A percentile compares a stretch with the other conserved stretches of the same genome.
These are phyloP conservation scores for Copidosoma aretas DNA, from an alignment of 2,888 invertebrate species.

Conservation along the genomic window DNA sequence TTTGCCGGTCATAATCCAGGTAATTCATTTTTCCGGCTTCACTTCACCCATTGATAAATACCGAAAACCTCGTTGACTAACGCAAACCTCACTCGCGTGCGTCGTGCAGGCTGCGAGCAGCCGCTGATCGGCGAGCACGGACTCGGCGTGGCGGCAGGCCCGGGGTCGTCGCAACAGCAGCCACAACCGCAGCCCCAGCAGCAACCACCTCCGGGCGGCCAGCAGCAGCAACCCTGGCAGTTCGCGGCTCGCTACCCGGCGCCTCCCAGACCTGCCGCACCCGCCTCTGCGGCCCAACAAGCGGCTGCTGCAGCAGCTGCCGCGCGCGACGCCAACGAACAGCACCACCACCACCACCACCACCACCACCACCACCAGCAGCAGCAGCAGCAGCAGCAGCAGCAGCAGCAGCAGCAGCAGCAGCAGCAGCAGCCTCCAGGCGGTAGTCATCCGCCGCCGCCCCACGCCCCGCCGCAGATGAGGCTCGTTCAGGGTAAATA, in stretches of 20 bases:
- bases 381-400: conserved; percentile 49
- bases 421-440: conserved; percentile 49
- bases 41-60: background rate
- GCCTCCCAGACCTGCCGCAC: conserved; percentile 34
- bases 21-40: conserved; percentile 35
- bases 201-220: conserved; percentile 51
- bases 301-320: conserved; percentile 50
- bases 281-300: background rate
- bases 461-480: conserved; percentile 54
- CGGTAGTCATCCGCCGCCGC: conserved; percentile 47
- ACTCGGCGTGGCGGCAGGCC: conserved; percentile 19
- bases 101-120: conserved; percentile 49
- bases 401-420: conserved; percentile 34
- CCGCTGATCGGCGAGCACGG: conserved; percentile 51
- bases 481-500: conserved; percentile 52
- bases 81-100: background rate
- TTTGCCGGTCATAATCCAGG: conserved; percentile 54
- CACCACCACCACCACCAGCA: conserved; percentile 51
- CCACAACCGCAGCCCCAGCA: conserved; percentile 51
- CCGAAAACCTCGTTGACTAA: too few relatives aligned
- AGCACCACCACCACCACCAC: conserved; percentile 50
- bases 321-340: conserved; percentile 39
- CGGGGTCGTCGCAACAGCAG: conserved; percentile 42
- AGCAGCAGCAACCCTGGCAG: conserved; percentile 52
- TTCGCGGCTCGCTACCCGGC: conserved; percentile 39